Conservation (phyloP, 2,888 invertebrate genomes). For the Polymixis flavicincta region DNA sequence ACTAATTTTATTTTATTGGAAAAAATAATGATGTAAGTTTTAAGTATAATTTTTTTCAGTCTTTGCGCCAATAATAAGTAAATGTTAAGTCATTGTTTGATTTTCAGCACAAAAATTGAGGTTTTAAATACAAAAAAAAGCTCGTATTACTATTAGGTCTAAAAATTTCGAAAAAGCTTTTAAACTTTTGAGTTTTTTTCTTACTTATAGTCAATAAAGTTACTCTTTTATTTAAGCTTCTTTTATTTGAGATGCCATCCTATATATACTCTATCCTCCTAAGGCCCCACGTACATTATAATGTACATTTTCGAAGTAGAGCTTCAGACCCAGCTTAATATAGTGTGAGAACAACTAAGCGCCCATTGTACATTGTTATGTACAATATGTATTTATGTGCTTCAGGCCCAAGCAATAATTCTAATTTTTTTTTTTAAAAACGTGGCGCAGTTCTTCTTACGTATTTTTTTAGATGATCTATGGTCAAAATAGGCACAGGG, state of each 20-base stretch:
- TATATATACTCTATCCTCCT: background rate
- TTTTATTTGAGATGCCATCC: constrained; percentile 8
- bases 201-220: constrained; percentile 12
- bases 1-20: background rate
- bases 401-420: too few species aligned
- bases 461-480: too few species aligned
- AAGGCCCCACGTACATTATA: too few species aligned
- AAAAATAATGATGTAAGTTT: background rate
- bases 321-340: too few species aligned
- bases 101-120: constrained; percentile 2
- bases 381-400: too few species aligned
- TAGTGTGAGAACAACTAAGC: too few species aligned
- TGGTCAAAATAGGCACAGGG: too few species aligned
- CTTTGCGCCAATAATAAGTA: constrained; percentile 4
- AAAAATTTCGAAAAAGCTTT: background rate
- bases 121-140: background rate
- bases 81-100: background rate
- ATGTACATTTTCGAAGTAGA: too few species aligned
- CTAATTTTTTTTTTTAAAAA: too few species aligned
- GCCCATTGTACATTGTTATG: too few species aligned
- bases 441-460: too few species aligned
- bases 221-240: constrained; percentile 1
- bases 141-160: background rate
- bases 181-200: background rate
- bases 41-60: background rate